Evolutionary conservation across 2,888 invertebrate genomes (phyloP), one percentile per base, ranked within the genome.

Genomic region (Oasisia sp.): DNA sequence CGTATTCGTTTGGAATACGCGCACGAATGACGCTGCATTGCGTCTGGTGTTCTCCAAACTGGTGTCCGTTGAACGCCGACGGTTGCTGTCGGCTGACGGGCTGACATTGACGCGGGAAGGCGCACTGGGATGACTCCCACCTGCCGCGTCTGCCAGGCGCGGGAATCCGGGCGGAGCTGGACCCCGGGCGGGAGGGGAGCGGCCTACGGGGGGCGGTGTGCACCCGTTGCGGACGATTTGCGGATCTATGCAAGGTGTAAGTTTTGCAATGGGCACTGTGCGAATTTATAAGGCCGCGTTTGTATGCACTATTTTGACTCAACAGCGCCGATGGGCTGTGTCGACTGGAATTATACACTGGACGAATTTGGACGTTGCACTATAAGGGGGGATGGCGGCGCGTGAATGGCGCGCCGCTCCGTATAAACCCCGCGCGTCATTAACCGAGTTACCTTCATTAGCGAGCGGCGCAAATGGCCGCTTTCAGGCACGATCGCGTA

Each of bases 241-340:
- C 27, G 27, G 27, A 74, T 74, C 74, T 74, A 74, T 74, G 74
- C 74, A 74, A 74, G 74, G 0, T 27, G 74, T 27, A 19, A 74
- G 74, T 74, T 74, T 74, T 27, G 74, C 74, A 74, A 74, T 74
- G n/a, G 74, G 74, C 74, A 74, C 19, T 74, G 74, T 74, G 74
- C 74, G 74, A 74, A 74, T 74, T 74, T 74, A 27, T 74, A 74
- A 27, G 74, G n/a, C 14, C 74, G 74, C 74, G 27, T 74, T 74
- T 74, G 74, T 74, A 74, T n/a, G 74, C 74, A 74, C 74, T 74
- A 74, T 74, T 74, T 74, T 27, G 74, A 74, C 74, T 74, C 74
- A 74, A 27, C 74, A 74, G 74, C 74, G 74, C 27, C 27, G 74
- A 27, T 19, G 19, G 3, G 74, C 74, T 74, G 74, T 74, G 74